Evolutionary conservation across 2,888 invertebrate genomes (phyloP).

Genomic region (Augiades crinisus): DNA sequence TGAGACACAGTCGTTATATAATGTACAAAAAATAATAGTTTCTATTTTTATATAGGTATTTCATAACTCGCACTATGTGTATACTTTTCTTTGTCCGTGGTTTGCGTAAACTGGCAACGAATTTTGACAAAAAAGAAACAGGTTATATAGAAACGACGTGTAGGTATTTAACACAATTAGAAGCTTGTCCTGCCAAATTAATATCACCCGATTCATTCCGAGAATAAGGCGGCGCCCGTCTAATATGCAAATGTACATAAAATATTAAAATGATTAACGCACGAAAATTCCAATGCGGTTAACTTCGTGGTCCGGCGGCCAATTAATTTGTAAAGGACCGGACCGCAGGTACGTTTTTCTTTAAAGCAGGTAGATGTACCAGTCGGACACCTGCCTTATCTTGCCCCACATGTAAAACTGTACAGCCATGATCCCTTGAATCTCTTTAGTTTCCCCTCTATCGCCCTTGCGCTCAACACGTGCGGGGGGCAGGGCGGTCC

Average conservation of each 20-base stretch:
- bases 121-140: too few species aligned
- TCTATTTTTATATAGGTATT: too few species aligned
- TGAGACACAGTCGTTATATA: too few species aligned
- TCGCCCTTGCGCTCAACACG: slow-evolving; percentile 36
- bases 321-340: slow-evolving; percentile 62
- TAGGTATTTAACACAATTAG: too few species aligned
- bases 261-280: slow-evolving; percentile 15
- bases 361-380: slow-evolving; percentile 57
- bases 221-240: slow-evolving; percentile 15
- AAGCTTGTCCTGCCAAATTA: not conserved
- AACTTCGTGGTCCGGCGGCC: slow-evolving; percentile 41
- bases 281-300: slow-evolving; percentile 17
- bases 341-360: slow-evolving; percentile 62
- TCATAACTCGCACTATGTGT: too few species aligned
- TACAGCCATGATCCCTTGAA: slow-evolving; percentile 43
- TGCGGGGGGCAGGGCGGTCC: slow-evolving; percentile 48
- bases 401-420: slow-evolving; percentile 35
- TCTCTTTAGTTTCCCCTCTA: slow-evolving; percentile 52
- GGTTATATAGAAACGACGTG: too few species aligned
- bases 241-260: slow-evolving; percentile 20
- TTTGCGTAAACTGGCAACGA: too few species aligned
- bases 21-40: too few species aligned
- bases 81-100: too few species aligned
- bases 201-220: slow-evolving; percentile 4
- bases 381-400: slow-evolving; percentile 56